Percentiles rank a stretch among this genome's conserved stretches.
Evolutionary conservation across 2,113 vertebrate species (phyloP).

Genomic region (Xiphophorus couchianus): DNA sequence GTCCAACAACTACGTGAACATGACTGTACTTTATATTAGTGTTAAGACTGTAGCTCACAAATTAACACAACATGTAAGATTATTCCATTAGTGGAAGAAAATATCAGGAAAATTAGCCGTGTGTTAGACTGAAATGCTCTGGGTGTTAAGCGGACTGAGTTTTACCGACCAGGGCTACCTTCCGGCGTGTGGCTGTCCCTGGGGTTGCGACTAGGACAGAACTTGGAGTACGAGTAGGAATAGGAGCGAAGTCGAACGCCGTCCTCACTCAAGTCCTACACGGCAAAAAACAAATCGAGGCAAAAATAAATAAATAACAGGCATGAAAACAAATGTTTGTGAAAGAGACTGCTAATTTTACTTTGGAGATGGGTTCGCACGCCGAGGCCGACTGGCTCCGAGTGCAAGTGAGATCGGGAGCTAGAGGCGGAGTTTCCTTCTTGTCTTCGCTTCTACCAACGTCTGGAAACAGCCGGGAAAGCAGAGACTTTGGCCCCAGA

Average conservation of each 20-base stretch:
- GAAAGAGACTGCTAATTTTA: constrained; percentile 56
- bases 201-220: constrained; percentile 75
- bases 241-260: constrained; percentile 92
- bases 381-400: constrained; percentile 78
- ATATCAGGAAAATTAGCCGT: constrained; percentile 29
- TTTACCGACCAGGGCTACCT: constrained; percentile 83
- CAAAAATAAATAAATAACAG: neutral
- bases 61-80: neutral
- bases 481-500: constrained; percentile 22
- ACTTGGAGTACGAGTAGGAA: constrained; percentile 92
- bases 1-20: constrained; percentile 3
- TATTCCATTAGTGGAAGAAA: constrained; percentile 15
- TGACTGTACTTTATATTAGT: constrained; percentile 31
- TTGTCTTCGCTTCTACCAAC: constrained; percentile 73
- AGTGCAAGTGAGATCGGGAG: constrained; percentile 70
- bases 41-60: constrained; percentile 10
- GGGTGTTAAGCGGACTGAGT: neutral
- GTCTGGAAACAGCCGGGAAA: constrained; percentile 54
- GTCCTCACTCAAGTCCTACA: constrained; percentile 79
- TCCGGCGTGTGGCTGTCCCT: constrained; percentile 71
- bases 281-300: neutral
- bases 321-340: neutral
- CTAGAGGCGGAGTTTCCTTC: constrained; percentile 63
- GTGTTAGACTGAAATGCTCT: neutral
- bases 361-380: constrained; percentile 77